Evolutionary conservation across 1,140 invertebrate species (phyloP).

Genomic region (Drosophila leontia): DNA sequence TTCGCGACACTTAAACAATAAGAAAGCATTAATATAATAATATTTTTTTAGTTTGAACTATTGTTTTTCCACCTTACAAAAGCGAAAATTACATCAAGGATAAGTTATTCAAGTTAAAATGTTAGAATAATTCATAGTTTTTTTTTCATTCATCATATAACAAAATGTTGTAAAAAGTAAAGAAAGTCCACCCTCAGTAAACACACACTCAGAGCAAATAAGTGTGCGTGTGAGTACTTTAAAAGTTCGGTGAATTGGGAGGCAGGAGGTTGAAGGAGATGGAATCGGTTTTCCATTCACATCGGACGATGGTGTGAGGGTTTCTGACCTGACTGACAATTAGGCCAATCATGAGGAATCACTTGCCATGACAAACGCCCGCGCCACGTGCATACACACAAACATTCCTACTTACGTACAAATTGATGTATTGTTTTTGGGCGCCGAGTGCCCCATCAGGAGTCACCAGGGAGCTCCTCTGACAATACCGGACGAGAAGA

Average conservation of each 20-base stretch:
- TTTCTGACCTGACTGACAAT: slow-evolving; percentile 72
- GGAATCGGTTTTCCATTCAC: slow-evolving; percentile 24
- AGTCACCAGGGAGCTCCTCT: slow-evolving; percentile 8
- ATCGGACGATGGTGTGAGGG: slow-evolving; percentile 6
- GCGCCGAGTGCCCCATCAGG: slow-evolving; percentile 16
- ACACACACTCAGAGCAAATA: neutral
- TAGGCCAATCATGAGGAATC: slow-evolving; percentile 73
- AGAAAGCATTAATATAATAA: neutral
- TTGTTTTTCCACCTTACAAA: too few species aligned
- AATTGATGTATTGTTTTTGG: slow-evolving; percentile 76
- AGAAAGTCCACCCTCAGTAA: slow-evolving; percentile 6
- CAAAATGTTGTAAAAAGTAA: neutral
- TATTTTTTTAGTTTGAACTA: neutral
- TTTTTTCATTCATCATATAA: too few species aligned
- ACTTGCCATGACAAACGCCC: slow-evolving; percentile 48
- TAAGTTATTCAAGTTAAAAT: neutral
- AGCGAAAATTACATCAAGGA: neutral
- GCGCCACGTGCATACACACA: slow-evolving; percentile 43
- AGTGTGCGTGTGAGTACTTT: slow-evolving; percentile 4
- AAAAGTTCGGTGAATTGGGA: slow-evolving; percentile 4
- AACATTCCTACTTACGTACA: slow-evolving; percentile 13
- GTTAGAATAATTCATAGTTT: neutral
- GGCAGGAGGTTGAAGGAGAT: slow-evolving; percentile 1
- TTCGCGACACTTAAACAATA: too few species aligned
- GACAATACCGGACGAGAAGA: slow-evolving; percentile 15